Evolutionary conservation across 92 coral and sea anemone genomes (phyloP).

Genomic region (Metridium senile): DNA sequence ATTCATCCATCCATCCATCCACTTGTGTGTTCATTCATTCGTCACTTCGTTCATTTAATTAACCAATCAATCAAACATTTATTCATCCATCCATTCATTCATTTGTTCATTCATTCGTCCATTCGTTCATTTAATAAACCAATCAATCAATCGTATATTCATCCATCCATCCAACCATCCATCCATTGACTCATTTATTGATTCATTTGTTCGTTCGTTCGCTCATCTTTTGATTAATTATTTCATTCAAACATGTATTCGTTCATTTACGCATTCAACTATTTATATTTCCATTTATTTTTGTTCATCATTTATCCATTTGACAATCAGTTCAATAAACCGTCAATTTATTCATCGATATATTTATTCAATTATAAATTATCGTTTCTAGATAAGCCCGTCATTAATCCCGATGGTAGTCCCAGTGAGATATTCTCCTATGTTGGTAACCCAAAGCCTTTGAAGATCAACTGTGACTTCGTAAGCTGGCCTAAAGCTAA

Average conservation of each 20-base stretch:
- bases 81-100: too few species aligned
- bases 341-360: neutral
- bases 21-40: too few species aligned
- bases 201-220: neutral
- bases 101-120: too few species aligned
- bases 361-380: neutral
- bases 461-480: slow-evolving; percentile 49
- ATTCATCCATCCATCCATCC: too few species aligned
- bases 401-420: slow-evolving; percentile 35
- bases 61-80: too few species aligned
- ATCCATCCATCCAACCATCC: too few species aligned
- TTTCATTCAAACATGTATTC: neutral
- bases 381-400: slow-evolving; percentile 45
- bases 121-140: too few species aligned
- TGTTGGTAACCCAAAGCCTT: slow-evolving; percentile 52
- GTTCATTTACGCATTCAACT: neutral
- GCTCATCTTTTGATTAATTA: neutral
- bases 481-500: slow-evolving; percentile 47
- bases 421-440: slow-evolving; percentile 47
- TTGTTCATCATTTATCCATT: neutral
- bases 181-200: neutral
- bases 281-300: neutral
- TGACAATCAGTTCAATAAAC: neutral
- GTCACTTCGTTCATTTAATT: too few species aligned
- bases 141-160: too few species aligned